A percentile compares a stretch with the other conserved stretches of the same genome.
phyloP scores from a whole-genome alignment of 2,113 vertebrate genomes.

The Athene noctua region DNA sequence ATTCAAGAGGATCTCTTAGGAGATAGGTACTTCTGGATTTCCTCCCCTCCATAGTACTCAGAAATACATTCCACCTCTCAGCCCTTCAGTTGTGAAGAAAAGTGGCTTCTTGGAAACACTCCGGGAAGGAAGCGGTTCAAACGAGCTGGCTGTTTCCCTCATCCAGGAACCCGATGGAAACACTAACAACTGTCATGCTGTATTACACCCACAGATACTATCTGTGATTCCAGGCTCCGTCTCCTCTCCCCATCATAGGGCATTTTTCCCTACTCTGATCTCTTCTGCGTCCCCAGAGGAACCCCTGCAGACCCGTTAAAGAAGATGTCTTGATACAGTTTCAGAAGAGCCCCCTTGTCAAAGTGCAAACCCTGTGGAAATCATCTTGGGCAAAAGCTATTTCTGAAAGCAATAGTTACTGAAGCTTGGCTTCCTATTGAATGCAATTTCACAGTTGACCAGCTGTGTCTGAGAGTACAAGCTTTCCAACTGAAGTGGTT shows the following conservation, averaged over 20 bases:
- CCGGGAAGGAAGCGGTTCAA: not conserved
- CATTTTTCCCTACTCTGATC: not conserved
- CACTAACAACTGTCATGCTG: not conserved
- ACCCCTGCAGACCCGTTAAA: not conserved
- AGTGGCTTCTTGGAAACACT: not conserved
- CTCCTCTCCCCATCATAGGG: not conserved
- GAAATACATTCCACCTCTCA: not conserved
- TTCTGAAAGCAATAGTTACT: not conserved
- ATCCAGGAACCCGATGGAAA: not conserved
- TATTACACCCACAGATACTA: not conserved
- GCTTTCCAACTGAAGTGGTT: not conserved
- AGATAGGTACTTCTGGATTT: not conserved
- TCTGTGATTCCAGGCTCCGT: not conserved
- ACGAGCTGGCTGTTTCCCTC: not conserved
- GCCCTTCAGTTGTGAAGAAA: not conserved
- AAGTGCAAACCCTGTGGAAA: not conserved
- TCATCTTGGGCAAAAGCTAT: not conserved
- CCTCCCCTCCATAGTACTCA: not conserved
- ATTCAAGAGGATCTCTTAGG: not conserved
- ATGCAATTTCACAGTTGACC: slow-evolving; percentile 4
- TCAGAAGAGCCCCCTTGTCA: not conserved
- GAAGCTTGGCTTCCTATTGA: not conserved
- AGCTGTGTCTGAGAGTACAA: not conserved
- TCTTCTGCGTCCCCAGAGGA: not conserved
- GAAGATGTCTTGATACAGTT: not conserved